phyloP scores from a whole-genome alignment of 2,888 invertebrate genomes.

The Apotomis turbidana region DNA sequence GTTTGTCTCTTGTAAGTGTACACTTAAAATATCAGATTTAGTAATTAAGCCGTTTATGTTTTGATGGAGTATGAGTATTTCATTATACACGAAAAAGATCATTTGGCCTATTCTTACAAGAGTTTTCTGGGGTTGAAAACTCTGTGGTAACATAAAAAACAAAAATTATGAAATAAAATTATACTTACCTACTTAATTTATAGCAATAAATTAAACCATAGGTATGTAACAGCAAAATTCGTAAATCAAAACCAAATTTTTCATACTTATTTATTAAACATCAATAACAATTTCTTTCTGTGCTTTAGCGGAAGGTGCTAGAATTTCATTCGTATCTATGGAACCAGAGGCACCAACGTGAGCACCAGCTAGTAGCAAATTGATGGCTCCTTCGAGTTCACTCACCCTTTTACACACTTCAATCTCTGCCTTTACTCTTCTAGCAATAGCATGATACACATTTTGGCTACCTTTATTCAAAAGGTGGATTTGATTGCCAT shows the following conservation, averaged over 20 bases:
- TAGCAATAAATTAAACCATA: too few species aligned
- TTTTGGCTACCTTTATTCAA: slow-evolving; percentile 85
- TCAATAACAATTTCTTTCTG: slow-evolving; percentile 84
- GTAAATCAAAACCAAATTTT: background rate
- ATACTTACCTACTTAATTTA: too few species aligned
- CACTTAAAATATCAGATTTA: too few species aligned
- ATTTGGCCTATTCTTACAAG: too few species aligned
- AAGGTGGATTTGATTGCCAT: slow-evolving; percentile 85
- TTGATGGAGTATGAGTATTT: too few species aligned
- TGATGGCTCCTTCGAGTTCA: slow-evolving; percentile 88
- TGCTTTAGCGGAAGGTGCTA: slow-evolving; percentile 75
- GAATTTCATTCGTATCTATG: slow-evolving; percentile 61
- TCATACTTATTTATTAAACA: slow-evolving; percentile 61
- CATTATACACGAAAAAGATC: too few species aligned
- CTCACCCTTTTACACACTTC: slow-evolving; percentile 85
- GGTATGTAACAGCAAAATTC: too few species aligned
- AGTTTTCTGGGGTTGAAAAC: too few species aligned
- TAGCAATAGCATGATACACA: slow-evolving; percentile 84
- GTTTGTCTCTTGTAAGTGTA: too few species aligned
- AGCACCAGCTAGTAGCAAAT: slow-evolving; percentile 86
- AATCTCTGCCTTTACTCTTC: slow-evolving; percentile 87
- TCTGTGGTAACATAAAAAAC: too few species aligned
- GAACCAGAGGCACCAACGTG: slow-evolving; percentile 71
- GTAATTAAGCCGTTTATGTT: too few species aligned
- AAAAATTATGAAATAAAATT: too few species aligned